phyloP scores from a whole-genome alignment of 1,140 invertebrate genomes.

The Sesamia nonagrioides region DNA sequence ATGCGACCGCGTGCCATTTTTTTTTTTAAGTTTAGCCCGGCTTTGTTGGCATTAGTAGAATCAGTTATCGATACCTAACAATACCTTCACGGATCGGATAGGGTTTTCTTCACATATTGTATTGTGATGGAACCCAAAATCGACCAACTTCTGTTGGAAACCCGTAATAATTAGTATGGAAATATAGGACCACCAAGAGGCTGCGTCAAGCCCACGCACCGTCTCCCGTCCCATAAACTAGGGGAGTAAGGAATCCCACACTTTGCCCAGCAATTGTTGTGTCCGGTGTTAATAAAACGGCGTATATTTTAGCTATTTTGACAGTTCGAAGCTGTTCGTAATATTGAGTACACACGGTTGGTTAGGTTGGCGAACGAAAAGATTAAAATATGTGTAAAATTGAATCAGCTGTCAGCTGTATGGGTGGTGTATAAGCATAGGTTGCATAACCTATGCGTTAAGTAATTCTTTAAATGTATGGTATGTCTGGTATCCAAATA shows the following conservation, averaged over 20 bases:
- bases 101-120: too few species aligned
- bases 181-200: constrained; percentile 71
- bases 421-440: too few species aligned
- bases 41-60: too few species aligned
- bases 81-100: too few species aligned
- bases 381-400: too few species aligned
- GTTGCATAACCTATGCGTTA: too few species aligned
- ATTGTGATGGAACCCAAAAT: constrained; percentile 9
- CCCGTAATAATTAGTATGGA: constrained; percentile 70
- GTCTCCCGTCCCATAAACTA: constrained; percentile 76
- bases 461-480: too few species aligned
- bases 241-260: constrained; percentile 81
- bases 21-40: too few species aligned
- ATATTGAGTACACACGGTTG: constrained; percentile 64
- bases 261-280: constrained; percentile 80
- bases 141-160: constrained; percentile 28
- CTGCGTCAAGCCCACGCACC: constrained; percentile 72
- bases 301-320: constrained; percentile 86
- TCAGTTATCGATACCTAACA: too few species aligned
- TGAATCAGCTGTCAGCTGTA: too few species aligned
- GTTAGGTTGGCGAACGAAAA: constrained; percentile 25
- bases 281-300: constrained; percentile 84
- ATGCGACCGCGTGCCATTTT: too few species aligned
- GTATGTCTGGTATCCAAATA: too few species aligned
- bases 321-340: constrained; percentile 82